Evolutionary conservation across 1,140 invertebrate genomes (phyloP).

Genomic region (Mizuhopecten yessoensis): DNA sequence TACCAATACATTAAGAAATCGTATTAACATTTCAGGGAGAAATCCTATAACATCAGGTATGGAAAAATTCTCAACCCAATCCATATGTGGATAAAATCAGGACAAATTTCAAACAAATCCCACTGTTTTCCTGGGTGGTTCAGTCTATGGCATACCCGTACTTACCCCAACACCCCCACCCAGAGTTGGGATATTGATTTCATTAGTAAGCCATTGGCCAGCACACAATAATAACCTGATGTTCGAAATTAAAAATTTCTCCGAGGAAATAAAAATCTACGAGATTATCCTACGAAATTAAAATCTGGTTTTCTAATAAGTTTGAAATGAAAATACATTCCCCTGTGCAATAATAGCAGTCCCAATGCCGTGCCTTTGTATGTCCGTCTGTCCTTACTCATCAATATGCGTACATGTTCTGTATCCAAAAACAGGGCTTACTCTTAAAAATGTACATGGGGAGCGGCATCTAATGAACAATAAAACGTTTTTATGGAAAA

Average conservation of each 20-base stretch:
- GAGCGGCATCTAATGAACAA: background rate
- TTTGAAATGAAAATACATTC: constrained; percentile 28
- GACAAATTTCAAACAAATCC: too few species aligned
- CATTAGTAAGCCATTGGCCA: background rate
- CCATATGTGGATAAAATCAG: too few species aligned
- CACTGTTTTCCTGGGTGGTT: too few species aligned
- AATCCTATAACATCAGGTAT: too few species aligned
- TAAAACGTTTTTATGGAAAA: background rate
- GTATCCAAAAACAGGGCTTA: background rate
- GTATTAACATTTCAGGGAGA: too few species aligned
- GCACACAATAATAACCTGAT: background rate
- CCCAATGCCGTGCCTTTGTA: background rate
- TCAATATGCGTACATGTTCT: constrained; percentile 25
- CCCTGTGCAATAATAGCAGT: background rate
- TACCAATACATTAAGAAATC: too few species aligned
- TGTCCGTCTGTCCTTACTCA: background rate
- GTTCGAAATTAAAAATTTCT: background rate
- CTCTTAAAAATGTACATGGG: background rate
- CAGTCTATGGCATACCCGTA: too few species aligned
- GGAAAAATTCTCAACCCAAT: too few species aligned
- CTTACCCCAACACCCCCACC: too few species aligned
- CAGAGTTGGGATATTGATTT: too few species aligned
- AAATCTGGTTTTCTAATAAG: constrained; percentile 35
- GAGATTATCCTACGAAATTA: background rate
- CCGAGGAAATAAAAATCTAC: constrained; percentile 6